A percentile compares a stretch with the other conserved stretches of the same genome.
Conservation (phyloP, 2,888 invertebrate genomes). For the Vanessa cardui region DNA sequence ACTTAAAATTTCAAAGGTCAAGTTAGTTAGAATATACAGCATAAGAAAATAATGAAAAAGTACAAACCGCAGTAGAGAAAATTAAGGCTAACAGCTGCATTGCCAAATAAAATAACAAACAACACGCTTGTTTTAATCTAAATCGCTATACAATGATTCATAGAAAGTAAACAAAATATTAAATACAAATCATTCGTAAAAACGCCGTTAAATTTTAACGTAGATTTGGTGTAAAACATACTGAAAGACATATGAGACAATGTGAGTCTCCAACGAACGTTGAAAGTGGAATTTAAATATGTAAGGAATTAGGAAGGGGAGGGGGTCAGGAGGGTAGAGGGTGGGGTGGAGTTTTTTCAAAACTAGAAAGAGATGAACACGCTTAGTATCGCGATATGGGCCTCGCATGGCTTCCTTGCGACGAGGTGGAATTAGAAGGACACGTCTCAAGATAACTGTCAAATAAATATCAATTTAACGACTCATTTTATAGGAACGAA, state of each 20-base stretch:
- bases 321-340: constrained; percentile 38
- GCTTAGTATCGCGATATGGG: constrained; percentile 80
- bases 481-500: too few relatives aligned
- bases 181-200: neutral
- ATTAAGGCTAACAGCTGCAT: too few relatives aligned
- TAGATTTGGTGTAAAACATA: constrained; percentile 54
- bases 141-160: too few relatives aligned
- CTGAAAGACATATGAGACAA: constrained; percentile 74
- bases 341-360: constrained; percentile 67
- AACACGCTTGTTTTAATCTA: too few relatives aligned
- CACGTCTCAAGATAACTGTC: constrained; percentile 53
- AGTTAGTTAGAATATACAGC: too few relatives aligned
- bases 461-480: too few relatives aligned
- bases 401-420: constrained; percentile 47
- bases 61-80: too few relatives aligned
- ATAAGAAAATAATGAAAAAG: too few relatives aligned
- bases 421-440: constrained; percentile 48
- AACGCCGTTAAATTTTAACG: constrained; percentile 33
- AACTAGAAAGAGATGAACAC: constrained; percentile 83
- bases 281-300: constrained; percentile 82
- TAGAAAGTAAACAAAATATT: neutral
- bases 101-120: too few relatives aligned
- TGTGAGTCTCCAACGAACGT: constrained; percentile 72
- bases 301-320: constrained; percentile 81
- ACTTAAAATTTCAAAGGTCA: too few relatives aligned